Evolutionary conservation across 2,797 vertebrate genomes (phyloP), one percentile per base, ranked within the genome.

Genomic region (Gorsachius magnificus): DNA sequence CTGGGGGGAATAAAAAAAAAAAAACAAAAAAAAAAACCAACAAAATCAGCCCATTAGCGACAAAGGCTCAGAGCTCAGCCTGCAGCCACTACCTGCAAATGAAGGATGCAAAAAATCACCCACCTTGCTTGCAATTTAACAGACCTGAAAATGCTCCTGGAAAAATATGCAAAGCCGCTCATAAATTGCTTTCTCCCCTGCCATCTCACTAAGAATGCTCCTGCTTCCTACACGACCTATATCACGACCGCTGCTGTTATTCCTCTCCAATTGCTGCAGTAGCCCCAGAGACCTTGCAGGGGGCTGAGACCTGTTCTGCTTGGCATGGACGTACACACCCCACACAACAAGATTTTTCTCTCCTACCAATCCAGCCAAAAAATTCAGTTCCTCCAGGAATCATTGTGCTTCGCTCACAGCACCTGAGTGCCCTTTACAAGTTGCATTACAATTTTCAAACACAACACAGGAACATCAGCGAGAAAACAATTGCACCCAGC

Each of bases 171-270:
- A 60, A 17, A 16, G 8, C 38, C 54, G 50, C 35, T 45, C 24
- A 6, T 1, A 53, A 53, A 41, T 10, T 46, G 22, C 65, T 56
- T 75, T 50, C 68, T 84, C 53, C 19, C 19, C 28, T 33, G 11
- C 25, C 65, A 7, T 7, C 82, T 33, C 63, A 6, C 48, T 45
- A 12, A 9, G 1, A 56, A 4, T 2, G 1, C 17, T 33, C 11
- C 58, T 78, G 46, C 54, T 50, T 15, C 54, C 58, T 14, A 7
- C 58, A 18, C 50, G 12, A 12, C 18, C 45, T 8, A 1, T 3
- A 3, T 2, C 16, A 25, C 35, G 56, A 5, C 56, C 1, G 0
- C 5, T 43, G 11, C 8, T 33, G 3, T n/a, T 33, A 8, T 29
- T 33, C 61, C 58, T 14, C 72, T 5, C 13, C 2, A 35, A 48